A percentile compares a stretch with the other conserved stretches of the same genome.
Conservation (phyloP, 2,888 invertebrate species). For the Schrankia costaestrigalis region DNA sequence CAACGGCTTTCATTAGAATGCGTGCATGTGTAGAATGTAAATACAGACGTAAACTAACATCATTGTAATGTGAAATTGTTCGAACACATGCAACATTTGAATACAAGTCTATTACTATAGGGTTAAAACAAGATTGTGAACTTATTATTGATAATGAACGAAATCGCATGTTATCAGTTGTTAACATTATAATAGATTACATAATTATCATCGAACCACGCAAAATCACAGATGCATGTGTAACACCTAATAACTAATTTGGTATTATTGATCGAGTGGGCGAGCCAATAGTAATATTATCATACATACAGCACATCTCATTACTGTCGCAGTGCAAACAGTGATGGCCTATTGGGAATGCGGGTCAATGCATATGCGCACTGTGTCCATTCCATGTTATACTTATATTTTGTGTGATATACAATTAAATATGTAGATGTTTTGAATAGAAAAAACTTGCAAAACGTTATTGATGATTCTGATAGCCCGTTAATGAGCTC, state of each 20-base stretch:
- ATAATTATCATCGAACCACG: conserved; percentile 19
- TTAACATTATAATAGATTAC: conserved; percentile 25
- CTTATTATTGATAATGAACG: conserved; percentile 32
- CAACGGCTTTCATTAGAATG: conserved; percentile 17
- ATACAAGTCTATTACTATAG: conserved; percentile 19
- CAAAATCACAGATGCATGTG: conserved; percentile 17
- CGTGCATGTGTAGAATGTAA: conserved; percentile 24
- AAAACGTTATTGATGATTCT: too few species aligned
- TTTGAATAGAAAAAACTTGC: too few species aligned
- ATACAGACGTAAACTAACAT: conserved; percentile 21
- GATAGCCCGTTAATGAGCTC: too few species aligned
- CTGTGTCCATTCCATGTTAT: conserved; percentile 33
- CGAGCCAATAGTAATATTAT: conserved; percentile 36
- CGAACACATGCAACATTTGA: conserved; percentile 6
- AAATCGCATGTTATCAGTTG: conserved; percentile 27
- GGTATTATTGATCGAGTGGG: conserved; percentile 63
- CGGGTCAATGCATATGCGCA: conserved; percentile 68
- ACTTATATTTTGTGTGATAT: conserved; percentile 15
- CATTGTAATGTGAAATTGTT: conserved; percentile 19
- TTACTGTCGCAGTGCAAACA: conserved; percentile 67
- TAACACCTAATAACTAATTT: conserved; percentile 48
- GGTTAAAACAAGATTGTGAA: conserved; percentile 30
- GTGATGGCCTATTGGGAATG: conserved; percentile 68
- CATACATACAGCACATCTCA: conserved; percentile 57
- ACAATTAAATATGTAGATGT: too few species aligned